Percentiles rank a stretch among this genome's conserved stretches.
Evolutionary conservation across 2,888 invertebrate species (phyloP).

Genomic region (Lepidocyrtoides sp.): DNA sequence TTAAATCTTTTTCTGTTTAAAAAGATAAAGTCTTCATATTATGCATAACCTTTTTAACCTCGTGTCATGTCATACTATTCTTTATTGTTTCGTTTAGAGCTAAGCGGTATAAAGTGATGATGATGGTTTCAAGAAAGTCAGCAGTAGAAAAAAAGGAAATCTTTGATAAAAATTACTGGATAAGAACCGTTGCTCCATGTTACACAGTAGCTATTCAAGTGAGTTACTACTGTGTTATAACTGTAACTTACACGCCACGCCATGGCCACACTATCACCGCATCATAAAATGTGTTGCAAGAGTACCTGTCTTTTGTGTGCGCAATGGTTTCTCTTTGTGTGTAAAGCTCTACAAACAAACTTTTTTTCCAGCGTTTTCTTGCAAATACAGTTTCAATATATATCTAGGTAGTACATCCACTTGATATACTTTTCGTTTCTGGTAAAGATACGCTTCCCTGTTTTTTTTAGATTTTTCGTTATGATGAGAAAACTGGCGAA

Average conservation of each 20-base stretch:
- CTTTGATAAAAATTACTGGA: constrained; percentile 58
- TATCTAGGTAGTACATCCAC: not conserved
- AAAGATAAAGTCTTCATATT: no score
- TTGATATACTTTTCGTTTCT: not conserved
- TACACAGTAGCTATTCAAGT: not conserved
- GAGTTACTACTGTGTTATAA: constrained; percentile 7
- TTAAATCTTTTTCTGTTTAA: no score
- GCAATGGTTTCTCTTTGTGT: not conserved
- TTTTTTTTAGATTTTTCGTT: constrained; percentile 48
- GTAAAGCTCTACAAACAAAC: constrained; percentile 19
- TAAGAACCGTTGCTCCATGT: constrained; percentile 1
- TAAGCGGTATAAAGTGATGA: not conserved
- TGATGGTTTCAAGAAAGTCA: constrained; percentile 33
- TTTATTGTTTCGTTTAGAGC: not conserved
- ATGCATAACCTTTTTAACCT: not conserved
- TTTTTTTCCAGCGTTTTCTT: no score
- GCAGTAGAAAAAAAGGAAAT: constrained; percentile 13
- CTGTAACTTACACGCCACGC: not conserved
- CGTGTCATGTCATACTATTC: not conserved
- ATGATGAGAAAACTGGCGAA: constrained; percentile 70
- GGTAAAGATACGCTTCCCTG: not conserved
- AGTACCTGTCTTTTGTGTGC: constrained; percentile 6
- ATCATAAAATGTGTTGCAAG: constrained; percentile 11
- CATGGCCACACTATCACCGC: not conserved
- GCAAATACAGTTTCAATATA: not conserved